phyloP scores from a whole-genome alignment of 2,888 invertebrate genomes.

The Drepana falcataria region DNA sequence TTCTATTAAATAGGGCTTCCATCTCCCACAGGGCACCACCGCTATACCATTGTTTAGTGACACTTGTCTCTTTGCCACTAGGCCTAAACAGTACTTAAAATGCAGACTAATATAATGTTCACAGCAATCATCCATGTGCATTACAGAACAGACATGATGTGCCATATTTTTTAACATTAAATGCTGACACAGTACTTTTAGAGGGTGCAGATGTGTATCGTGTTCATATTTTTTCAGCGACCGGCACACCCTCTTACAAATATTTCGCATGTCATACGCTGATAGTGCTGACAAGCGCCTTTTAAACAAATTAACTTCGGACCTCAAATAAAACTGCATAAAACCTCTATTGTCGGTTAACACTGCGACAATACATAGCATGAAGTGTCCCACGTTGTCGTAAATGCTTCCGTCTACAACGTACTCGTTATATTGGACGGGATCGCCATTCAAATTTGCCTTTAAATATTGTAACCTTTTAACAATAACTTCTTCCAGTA shows the following conservation, averaged over 20 bases:
- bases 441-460: conserved; percentile 41
- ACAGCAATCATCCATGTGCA: conserved; percentile 38
- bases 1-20: conserved; percentile 70
- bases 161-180: conserved; percentile 52
- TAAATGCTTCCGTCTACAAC: conserved; percentile 78
- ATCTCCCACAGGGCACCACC: conserved; percentile 74
- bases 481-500: conserved; percentile 71
- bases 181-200: conserved; percentile 48
- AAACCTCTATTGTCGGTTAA: conserved; percentile 46
- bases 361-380: conserved; percentile 62
- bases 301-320: conserved; percentile 54
- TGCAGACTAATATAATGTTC: conserved; percentile 58
- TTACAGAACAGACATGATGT: conserved; percentile 42
- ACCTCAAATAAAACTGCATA: conserved; percentile 43
- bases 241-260: conserved; percentile 53
- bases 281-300: conserved; percentile 38
- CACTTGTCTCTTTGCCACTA: conserved; percentile 75
- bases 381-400: conserved; percentile 80
- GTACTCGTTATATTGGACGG: conserved; percentile 68
- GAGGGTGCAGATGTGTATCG: conserved; percentile 28
- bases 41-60: conserved; percentile 72
- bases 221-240: conserved; percentile 38
- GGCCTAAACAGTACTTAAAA: conserved; percentile 74
- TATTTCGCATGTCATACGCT: conserved; percentile 53
- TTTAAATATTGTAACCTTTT: conserved; percentile 74